Base-by-base conservation (phyloP, 2,797 vertebrate genomes). In the Acanthopagrus latus region DNA sequence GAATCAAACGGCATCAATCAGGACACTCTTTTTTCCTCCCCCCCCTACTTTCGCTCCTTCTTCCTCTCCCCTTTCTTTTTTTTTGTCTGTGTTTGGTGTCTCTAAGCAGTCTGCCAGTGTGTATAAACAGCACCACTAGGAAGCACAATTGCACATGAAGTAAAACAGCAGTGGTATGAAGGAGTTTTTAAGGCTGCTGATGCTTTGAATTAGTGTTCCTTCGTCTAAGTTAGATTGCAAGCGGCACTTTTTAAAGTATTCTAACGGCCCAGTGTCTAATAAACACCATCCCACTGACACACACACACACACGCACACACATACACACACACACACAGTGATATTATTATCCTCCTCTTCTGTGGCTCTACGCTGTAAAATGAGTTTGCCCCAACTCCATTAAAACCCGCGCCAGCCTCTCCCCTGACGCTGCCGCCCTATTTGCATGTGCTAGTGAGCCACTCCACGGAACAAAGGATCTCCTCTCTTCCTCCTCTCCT, bases 371-470 rank as follows among this genome's bases (percentile, higher is more conserved):
- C 95, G 96, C 96, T 97, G 96, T 96, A 97, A 98, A 98, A 98
- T 97, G 96, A 98, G 97, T 96, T 98, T 97, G 97, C 97, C 97
- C 96, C 97, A 97, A 98, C 96, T 97, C 97, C 97, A 99, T 99
- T 99, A 98, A 98, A 99, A 97, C 97, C 96, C 94, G 96, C 96
- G 95, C 96, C 97, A 95, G 86, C 95, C 93, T 94, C 93, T 98
- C 97, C 97, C 97, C 93, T 93, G 97, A 95, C 94, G 58, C 96
- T 93, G 83, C 89, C 81, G 91, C 95, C 94, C 96, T 96, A 98
- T 98, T 98, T 98, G 97, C 97, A 99, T 98, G 95, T 96, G 96
- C 96, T 96, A 96, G 96, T 95, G 95, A 96, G 96, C 96, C 97
- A 96, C 96, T 97, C 95, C 95, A 93, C 93, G 93, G 96, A 96